These are phyloP conservation scores for Heteractis magnifica DNA, from an alignment of 92 coral and sea anemone species.

Conservation along the genomic window DNA sequence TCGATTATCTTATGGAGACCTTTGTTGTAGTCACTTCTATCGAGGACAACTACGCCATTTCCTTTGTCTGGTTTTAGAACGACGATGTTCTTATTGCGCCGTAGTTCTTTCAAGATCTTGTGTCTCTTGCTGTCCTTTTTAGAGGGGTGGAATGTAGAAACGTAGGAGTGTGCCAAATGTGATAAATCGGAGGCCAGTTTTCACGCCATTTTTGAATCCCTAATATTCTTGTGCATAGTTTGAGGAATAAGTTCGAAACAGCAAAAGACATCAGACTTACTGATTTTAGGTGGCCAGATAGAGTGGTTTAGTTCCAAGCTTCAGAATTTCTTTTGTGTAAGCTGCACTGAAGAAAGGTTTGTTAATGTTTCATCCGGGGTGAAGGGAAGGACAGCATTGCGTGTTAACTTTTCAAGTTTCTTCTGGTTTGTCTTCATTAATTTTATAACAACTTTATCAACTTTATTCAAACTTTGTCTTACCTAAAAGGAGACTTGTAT, in stretches of 20 bases:
- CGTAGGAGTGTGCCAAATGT: conserved; percentile 12
- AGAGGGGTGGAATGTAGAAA: conserved; percentile 2
- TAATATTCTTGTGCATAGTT: not conserved
- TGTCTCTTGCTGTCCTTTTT: conserved; percentile 14
- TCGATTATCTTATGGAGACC: conserved; percentile 21
- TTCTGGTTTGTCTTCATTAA: conserved; percentile 18
- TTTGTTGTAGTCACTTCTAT: conserved; percentile 19
- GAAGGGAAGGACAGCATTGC: conserved; percentile 22
- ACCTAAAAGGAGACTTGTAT: conserved; percentile 17
- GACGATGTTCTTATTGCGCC: conserved; percentile 16
- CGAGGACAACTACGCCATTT: conserved; percentile 35
- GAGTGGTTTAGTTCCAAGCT: conserved; percentile 31
- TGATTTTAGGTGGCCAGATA: conserved; percentile 21
- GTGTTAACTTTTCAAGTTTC: conserved; percentile 21
- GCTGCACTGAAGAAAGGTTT: conserved; percentile 19
- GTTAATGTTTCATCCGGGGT: conserved; percentile 22
- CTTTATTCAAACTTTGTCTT: not conserved
- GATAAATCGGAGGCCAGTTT: conserved; percentile 11
- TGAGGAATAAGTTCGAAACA: conserved; percentile 30
- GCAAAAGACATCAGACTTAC: conserved; percentile 12
- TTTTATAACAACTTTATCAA: not conserved
- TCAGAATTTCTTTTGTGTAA: conserved; percentile 21
- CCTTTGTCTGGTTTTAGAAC: conserved; percentile 31
- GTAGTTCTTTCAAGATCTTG: conserved; percentile 20
- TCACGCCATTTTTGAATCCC: not conserved